Evolutionary conservation across 1,140 invertebrate genomes (phyloP).

Genomic region (Antheraea mylitta): DNA sequence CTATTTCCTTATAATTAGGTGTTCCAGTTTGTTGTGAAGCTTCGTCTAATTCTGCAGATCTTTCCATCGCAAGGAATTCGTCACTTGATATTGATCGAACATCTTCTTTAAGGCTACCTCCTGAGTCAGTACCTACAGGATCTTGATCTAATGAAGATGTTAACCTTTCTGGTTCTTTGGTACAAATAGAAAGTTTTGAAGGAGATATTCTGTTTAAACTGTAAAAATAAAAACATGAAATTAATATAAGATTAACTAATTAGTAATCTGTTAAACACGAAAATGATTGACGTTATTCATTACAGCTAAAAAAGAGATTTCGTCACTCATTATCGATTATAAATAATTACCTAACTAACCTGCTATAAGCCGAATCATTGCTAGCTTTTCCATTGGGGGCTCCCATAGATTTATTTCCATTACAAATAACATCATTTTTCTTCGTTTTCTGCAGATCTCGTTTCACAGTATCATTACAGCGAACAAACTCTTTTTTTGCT

Average conservation of each 20-base stretch:
- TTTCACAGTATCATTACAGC: constrained; percentile 44
- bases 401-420: constrained; percentile 50
- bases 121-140: constrained; percentile 55
- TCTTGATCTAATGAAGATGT: constrained; percentile 45
- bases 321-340: not conserved
- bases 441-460: constrained; percentile 45
- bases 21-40: constrained; percentile 28
- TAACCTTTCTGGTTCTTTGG: constrained; percentile 54
- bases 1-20: constrained; percentile 33
- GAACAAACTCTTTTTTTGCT: constrained; percentile 41
- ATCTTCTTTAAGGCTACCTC: constrained; percentile 61
- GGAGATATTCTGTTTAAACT: constrained; percentile 72
- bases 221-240: constrained; percentile 20
- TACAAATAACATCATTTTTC: constrained; percentile 43
- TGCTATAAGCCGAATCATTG: constrained; percentile 77
- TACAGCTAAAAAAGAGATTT: not conserved
- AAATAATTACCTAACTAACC: constrained; percentile 74
- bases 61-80: constrained; percentile 70
- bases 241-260: not conserved
- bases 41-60: constrained; percentile 58
- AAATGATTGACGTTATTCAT: not conserved
- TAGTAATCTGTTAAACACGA: too few species aligned
- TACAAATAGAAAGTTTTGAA: constrained; percentile 66
- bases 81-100: constrained; percentile 62
- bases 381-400: constrained; percentile 58